Evolutionary conservation across 2,113 vertebrate species (phyloP).

Genomic region (Tupaia chinensis): DNA sequence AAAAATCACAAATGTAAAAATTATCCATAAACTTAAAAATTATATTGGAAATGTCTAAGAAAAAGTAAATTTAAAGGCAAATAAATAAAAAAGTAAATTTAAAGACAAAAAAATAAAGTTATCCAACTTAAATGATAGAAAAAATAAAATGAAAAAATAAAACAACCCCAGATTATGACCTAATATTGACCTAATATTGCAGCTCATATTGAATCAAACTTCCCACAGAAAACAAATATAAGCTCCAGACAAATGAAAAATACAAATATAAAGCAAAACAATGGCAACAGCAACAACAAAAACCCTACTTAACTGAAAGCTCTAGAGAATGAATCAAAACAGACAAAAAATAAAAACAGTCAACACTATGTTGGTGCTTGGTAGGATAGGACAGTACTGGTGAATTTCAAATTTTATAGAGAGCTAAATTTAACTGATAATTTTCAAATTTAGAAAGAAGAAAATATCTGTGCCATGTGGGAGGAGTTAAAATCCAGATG

Average conservation of each 20-base stretch:
- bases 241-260: background rate
- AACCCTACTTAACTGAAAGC: background rate
- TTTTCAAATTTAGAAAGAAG: background rate
- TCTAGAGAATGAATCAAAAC: background rate
- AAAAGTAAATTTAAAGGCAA: background rate
- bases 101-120: background rate
- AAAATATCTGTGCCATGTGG: background rate
- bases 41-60: background rate
- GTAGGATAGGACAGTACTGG: background rate
- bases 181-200: too few species aligned
- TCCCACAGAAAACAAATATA: background rate
- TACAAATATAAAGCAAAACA: background rate
- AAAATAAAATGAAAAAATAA: background rate
- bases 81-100: background rate
- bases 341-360: background rate
- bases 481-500: background rate
- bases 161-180: background rate
- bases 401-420: conserved; percentile 6
- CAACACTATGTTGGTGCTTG: background rate
- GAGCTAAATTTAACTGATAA: too few species aligned
- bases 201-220: background rate
- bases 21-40: background rate
- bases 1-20: conserved; percentile 1
- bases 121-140: background rate
- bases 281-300: background rate